Evolutionary conservation across 2,113 vertebrate genomes (phyloP), one percentile per base, ranked within the genome.

Genomic region (Cnemophilus loriae): DNA sequence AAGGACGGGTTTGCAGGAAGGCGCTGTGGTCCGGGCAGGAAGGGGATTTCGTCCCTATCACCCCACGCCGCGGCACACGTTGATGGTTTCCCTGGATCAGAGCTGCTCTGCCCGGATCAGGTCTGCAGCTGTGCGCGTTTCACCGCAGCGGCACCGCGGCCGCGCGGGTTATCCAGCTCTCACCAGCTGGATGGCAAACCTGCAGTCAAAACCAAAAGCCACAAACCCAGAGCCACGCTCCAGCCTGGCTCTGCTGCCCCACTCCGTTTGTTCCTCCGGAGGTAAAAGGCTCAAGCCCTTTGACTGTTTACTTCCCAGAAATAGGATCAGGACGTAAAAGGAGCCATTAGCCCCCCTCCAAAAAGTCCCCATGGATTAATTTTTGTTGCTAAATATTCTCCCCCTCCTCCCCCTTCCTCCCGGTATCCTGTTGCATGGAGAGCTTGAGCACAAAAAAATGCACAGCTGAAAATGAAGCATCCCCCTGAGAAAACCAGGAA

Each of bases 211-310:
- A 39, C 57, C 76, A 16, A 71, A 74, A 76, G 4, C 53, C 55
- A 7, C 41, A 59, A 39, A 64, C 3, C 17, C 70, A 53, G 68
- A 76, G 39, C 13, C 19, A 22, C 64, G 35, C 23, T 68, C 76
- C 46, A 16, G n/a, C 71, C 44, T 68, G 50, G 42, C 80, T 87
- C 60, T 10, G 6, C 70, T 95, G 69, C 56, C 56, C 69, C 18
- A 3, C 60, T 44, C 10, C 0, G 0, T 61, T 89, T 37, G 4
- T 16, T 89, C 57, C 56, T 82, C 57, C 0, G 0, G 26, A 84
- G 32, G 64, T 37, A 71, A 87, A 90, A 47, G 12, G 42, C 37
- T 84, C 46, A 50, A 83, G 22, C 47, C n/a, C 42, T n/a, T 42
- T 35, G 21, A 22, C 16, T 1, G 0, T 74, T 83, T 41, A 24